Percentiles rank a stretch among this genome's conserved stretches.
These are phyloP conservation scores for Alectura lathami DNA, from an alignment of 2,113 vertebrate species.

Conservation along the genomic window DNA sequence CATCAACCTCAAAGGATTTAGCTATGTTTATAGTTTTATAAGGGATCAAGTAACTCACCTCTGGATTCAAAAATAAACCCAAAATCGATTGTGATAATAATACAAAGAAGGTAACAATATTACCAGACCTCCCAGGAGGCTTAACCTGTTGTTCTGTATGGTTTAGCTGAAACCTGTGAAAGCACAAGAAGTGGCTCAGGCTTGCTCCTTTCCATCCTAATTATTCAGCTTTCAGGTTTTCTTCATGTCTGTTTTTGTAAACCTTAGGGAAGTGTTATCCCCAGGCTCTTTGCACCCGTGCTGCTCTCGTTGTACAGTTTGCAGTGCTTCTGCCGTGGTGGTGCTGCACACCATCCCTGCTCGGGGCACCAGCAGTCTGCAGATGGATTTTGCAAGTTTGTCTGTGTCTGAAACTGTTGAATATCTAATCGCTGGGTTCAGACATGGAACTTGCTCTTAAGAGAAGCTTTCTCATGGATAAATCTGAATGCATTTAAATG, in stretches of 20 bases:
- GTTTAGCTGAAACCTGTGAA: neutral
- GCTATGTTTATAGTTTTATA: neutral
- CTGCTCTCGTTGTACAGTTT: neutral
- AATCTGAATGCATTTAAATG: neutral
- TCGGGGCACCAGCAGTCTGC: neutral
- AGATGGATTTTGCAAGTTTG: neutral
- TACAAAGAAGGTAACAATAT: neutral
- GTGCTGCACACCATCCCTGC: neutral
- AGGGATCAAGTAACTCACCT: neutral
- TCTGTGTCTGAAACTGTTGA: neutral
- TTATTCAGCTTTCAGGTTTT: neutral
- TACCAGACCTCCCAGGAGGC: neutral
- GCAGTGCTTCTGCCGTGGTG: neutral
- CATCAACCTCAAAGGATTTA: neutral
- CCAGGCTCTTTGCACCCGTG: neutral
- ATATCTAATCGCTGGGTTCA: neutral
- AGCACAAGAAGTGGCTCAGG: neutral
- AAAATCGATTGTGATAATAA: neutral
- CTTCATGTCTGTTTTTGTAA: neutral
- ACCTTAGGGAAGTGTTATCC: neutral
- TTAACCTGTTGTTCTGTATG: neutral
- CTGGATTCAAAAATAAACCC: neutral
- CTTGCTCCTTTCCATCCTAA: neutral
- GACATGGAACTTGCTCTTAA: neutral
- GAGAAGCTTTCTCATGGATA: neutral